Base-by-base conservation (phyloP, 2,888 invertebrate species). In the Shargacucullia verbasci region DNA sequence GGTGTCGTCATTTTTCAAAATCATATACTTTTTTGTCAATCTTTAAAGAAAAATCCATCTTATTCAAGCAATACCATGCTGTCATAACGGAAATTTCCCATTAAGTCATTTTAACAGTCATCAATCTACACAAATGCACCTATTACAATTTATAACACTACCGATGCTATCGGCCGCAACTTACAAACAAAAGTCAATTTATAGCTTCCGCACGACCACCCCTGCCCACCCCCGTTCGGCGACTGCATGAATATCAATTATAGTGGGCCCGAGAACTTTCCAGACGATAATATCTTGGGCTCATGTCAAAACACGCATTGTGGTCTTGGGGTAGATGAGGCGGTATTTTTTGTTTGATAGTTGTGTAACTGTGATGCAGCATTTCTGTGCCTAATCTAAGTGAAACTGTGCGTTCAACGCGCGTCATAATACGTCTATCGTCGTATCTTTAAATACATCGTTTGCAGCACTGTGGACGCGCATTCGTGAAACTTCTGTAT, bases 231-330 rank as follows among this genome's bases (percentile, higher is more conserved):
- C 50, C 46, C 41, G 49, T 13, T 38, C 46, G 35, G 37, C 7
- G 13, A 54, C 47, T 48, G 68, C 56, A 67, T 79, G 73, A 79
- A 78, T 76, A 78, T 73, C 70, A 73, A 79, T 79, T 77, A 73
- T 61, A 58, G 46, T 61, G 69, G 66, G 54, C 47, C 56, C 57
- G 49, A 46, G 38, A 79, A 81, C 76, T 79, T 81, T 70, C 66
- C 72, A 80, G 81, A 78, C 76, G 68, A 70, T 67, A 67, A 61
- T 68, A 63, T 70, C 68, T 59, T 45, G 45, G 29, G 33, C 33
- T 13, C 41, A 57, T 47, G 56, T 55, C 46, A 53, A 41, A 45
- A 58, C 33, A 55, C 31, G 46, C 48, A 41, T 43, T 38, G 8
- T 35, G 11, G 29, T 41, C 27, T 10, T 43, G 29, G 29, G 29